Base-by-base conservation (phyloP, 1,140 invertebrate species). In the Drosophila prosaltans region DNA sequence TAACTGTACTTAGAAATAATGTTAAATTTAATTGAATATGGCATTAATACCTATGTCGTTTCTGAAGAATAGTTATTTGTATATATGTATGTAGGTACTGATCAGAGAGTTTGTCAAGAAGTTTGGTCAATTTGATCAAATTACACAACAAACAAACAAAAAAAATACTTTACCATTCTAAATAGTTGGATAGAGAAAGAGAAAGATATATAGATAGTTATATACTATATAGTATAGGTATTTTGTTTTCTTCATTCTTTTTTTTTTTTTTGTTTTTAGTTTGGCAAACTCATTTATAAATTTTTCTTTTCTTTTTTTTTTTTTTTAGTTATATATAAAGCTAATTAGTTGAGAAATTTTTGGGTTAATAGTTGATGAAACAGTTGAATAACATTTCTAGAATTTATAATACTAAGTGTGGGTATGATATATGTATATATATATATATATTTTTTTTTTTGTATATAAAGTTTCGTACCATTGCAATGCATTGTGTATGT, bases 371-470 rank as follows among this genome's bases (percentile, higher is more conserved):
- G 45, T 48, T 26, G 21, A 51, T 26, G 21, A 51, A 26, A 26
- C 2, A 51, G 9, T 10, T 48, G 45, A 0, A 26, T 51, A 51
- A 51, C 21, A 51, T 51, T 26, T 26, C 21, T 51, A 51, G 45
- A 51, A 51, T 51, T 51, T 51, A 26, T 51, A 51, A 26, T 51
- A 51, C 45, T 51, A 26, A 26, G 45, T 51, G 21, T 51, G 3
- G 45, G 45, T 51, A 51, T 51, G 45, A 51, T 51, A 51, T 26
- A 51, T 8, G 24, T 36, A 36, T 7, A 24, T 48, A 48, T 48
- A 16, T 16, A 9, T n/a, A 48, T 48, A 24, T 9, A 26, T 2
- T 36, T n/a, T n/a, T n/a, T n/a, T n/a, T n/a, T n/a, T 36, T 3
- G 3, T 36, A 36, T 36, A 7, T 36, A 36, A 16, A 16, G 6